Evolutionary conservation across 1,140 invertebrate species (phyloP).

Genomic region (Macrosteles quadrilineatus): DNA sequence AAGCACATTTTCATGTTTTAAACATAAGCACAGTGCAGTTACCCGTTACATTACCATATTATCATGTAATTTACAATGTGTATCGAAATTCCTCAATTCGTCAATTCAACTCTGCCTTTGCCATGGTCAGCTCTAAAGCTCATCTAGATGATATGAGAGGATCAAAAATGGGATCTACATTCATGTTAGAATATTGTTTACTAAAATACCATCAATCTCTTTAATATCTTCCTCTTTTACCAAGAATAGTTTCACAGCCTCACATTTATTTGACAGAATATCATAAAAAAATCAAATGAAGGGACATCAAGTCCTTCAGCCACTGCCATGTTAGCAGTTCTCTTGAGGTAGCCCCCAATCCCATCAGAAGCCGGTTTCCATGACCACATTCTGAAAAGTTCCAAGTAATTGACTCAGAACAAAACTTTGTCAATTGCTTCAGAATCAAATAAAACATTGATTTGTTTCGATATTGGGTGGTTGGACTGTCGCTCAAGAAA

Average conservation of each 20-base stretch:
- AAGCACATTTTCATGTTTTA: no score
- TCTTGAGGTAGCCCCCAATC: conserved; percentile 50
- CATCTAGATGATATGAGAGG: no score
- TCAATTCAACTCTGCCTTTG: no score
- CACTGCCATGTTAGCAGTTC: conserved; percentile 43
- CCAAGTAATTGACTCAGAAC: conserved; percentile 41
- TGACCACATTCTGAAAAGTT: conserved; percentile 46
- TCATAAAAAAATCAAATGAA: neutral
- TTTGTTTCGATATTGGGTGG: conserved; percentile 36
- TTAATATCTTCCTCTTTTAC: neutral
- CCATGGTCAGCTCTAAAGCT: no score
- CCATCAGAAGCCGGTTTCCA: conserved; percentile 48
- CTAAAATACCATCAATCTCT: neutral
- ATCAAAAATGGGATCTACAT: no score
- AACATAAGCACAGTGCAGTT: no score
- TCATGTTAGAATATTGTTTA: neutral
- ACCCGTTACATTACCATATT: no score
- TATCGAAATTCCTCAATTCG: no score
- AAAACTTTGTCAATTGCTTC: neutral
- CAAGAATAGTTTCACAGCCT: neutral
- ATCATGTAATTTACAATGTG: no score
- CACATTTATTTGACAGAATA: neutral
- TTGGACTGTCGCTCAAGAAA: conserved; percentile 26
- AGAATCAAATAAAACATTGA: conserved; percentile 26
- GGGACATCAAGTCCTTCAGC: conserved; percentile 37